Base-by-base conservation (phyloP, 2,797 vertebrate species). In the Enteromius mattozi region DNA sequence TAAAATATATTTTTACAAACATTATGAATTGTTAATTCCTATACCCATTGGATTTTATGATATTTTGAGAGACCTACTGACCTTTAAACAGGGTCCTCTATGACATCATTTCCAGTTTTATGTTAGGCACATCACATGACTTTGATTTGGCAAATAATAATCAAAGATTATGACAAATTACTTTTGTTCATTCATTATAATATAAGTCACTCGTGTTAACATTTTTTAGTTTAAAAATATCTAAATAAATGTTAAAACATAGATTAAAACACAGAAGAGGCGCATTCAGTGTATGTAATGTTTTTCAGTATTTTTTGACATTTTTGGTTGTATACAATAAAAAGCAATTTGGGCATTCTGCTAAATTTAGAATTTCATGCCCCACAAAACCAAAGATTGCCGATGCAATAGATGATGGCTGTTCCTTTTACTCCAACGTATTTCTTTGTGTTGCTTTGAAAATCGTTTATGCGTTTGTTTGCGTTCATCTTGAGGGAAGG, bases 381-480 rank as follows among this genome's bases (percentile, higher is more conserved):
- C 7, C 47, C 21, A 42, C n/a, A 27, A 78, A 37, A 17, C 21
- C 2, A 10, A 37, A 51, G 12, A 49, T 75, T 13, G 42, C 2
- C 1, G 1, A 17, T 35, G 40, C 27, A 61, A 61, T 35, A 68
- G 78, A 51, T 16, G 17, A 63, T 65, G 16, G 19, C 71, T 78
- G 6, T 45, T 54, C 35, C 49, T 78, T 24, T 33, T n/a, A 33
- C 37, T 35, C 65, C 70, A 13, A 84, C 19, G 4, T 56, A 19
- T 78, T 71, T 79, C 66, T 84, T 63, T 79, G 54, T 79, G 66
- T 72, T 79, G 0, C 21, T 75, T 80, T 27, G 37, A 51, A 83
- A 86, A 35, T 42, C 54, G n/a, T 87, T 77, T 56, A 75, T 75
- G 51, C 5, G 19, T 78, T 88, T 81, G 75, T 74, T 69, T 82